phyloP scores from a whole-genome alignment of 2,797 vertebrate genomes.

The Chloroceryle amazona region DNA sequence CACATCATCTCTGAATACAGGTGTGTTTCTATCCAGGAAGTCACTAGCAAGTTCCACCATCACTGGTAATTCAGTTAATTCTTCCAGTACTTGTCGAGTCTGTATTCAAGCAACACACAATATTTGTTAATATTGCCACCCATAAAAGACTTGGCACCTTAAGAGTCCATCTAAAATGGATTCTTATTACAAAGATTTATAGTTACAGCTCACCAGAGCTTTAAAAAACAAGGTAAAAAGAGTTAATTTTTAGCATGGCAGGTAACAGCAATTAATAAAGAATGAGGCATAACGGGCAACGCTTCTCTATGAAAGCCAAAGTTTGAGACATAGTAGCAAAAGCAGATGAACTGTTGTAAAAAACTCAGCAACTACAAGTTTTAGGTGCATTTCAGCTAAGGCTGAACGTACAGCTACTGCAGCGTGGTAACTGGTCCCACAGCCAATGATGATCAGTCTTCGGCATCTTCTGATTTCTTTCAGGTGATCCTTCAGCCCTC shows the following conservation, averaged over 20 bases:
- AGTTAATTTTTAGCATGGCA: background rate
- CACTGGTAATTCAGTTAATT: conserved; percentile 94
- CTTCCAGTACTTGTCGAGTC: conserved; percentile 95
- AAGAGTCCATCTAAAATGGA: background rate
- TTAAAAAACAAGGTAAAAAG: background rate
- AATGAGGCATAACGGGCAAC: background rate
- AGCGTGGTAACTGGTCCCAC: conserved; percentile 95
- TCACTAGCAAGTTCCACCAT: conserved; percentile 98
- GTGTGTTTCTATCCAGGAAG: conserved; percentile 95
- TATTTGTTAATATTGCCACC: background rate
- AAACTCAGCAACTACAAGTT: background rate
- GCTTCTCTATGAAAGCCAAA: background rate
- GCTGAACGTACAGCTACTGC: conserved; percentile 90
- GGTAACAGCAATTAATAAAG: background rate
- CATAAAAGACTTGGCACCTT: background rate
- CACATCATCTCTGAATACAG: conserved; percentile 96
- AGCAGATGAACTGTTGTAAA: background rate
- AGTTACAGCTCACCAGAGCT: background rate
- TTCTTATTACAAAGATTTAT: background rate
- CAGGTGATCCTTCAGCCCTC: conserved; percentile 94
- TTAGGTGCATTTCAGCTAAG: background rate
- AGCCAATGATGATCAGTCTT: conserved; percentile 93
- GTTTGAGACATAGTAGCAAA: background rate
- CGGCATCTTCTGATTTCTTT: conserved; percentile 95
- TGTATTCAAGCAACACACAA: conserved; percentile 63